Base-by-base conservation (phyloP, 92 coral and sea anemone species). In the Heteractis magnifica region DNA sequence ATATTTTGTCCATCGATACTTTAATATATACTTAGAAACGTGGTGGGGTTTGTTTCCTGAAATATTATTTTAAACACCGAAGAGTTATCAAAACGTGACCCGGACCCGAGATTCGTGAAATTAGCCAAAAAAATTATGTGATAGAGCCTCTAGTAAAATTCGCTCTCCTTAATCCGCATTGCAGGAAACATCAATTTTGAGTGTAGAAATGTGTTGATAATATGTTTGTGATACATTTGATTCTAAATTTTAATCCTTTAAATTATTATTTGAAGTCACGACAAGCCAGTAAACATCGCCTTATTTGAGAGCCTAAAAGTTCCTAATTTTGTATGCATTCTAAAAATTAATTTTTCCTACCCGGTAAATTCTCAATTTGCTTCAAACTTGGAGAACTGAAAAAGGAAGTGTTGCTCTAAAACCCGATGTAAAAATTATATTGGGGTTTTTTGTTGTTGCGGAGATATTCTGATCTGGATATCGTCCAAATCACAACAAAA, bases 401-500 rank as follows among this genome's bases (percentile, higher is more conserved):
- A 41, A 12, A 41, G 79, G 79, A 75, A 75, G 15, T 13, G 79
- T 52, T 49, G 59, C 20, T 18, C 79, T 75, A 10, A 12, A 75
- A 75, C 21, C 10, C 20, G 79, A 75, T 75, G n/a, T 50, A 75
- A 75, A 49, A 3, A 75, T 75, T 18, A 12, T 41, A 4, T 2
- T 75, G 4, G 79, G 79, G 79, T 20, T 75, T 49, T 75, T 49
- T 51, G 20, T 75, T 6, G 4, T 41, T 19, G 79, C 79, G 53
- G 53, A 49, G 12, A 5, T 49, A 77, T 49, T 4, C 5, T n/a
- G 62, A 49, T 49, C 64, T 77, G 4, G 4, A 77, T 51, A 77
- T 51, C 59, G 64, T 21, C 48, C n/a, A 77, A 77, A 77, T 77
- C 65, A 55, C 80, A 55, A 77, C 80, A 77, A 14, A 77, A 77